A percentile compares a stretch with the other conserved stretches of the same genome.
Conservation (phyloP, 2,797 vertebrate genomes). For the Sebastes aleutianus region DNA sequence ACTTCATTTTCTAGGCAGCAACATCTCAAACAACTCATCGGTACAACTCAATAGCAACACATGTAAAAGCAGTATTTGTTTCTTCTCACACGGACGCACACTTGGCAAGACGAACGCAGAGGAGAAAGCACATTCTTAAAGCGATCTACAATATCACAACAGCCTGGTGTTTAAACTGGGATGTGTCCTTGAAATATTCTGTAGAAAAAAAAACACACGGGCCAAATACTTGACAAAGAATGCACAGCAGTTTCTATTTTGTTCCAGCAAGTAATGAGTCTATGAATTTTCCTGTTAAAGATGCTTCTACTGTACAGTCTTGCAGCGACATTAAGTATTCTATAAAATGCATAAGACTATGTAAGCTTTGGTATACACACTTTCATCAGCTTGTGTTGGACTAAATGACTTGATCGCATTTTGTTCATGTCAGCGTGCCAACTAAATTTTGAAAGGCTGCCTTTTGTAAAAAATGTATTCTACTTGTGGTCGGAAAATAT, state of each 20-base stretch:
- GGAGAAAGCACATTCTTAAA: slow-evolving; percentile 78
- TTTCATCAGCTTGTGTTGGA: slow-evolving; percentile 66
- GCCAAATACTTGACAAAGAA: slow-evolving; percentile 80
- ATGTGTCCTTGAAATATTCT: slow-evolving; percentile 65
- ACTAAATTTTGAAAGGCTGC: slow-evolving; percentile 59
- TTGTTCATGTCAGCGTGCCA: slow-evolving; percentile 62
- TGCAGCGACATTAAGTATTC: slow-evolving; percentile 75
- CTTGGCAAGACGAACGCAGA: slow-evolving; percentile 62
- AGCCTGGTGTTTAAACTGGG: slow-evolving; percentile 73
- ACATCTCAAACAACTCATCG: slow-evolving; percentile 69
- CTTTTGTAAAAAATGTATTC: slow-evolving; percentile 26
- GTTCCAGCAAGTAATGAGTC: slow-evolving; percentile 81
- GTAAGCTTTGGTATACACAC: slow-evolving; percentile 89
- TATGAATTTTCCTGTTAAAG: slow-evolving; percentile 51
- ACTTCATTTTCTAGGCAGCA: slow-evolving; percentile 79
- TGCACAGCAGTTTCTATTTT: slow-evolving; percentile 81
- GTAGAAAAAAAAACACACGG: slow-evolving; percentile 72
- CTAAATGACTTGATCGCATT: slow-evolving; percentile 44
- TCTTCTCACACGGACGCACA: slow-evolving; percentile 64
- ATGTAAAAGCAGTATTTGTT: slow-evolving; percentile 62
- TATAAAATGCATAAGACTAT: slow-evolving; percentile 84
- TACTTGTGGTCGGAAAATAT: slow-evolving; percentile 38
- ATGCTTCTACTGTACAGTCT: slow-evolving; percentile 57
- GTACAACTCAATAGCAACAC: slow-evolving; percentile 64
- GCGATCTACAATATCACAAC: slow-evolving; percentile 74